These are phyloP conservation scores for Caenorhabditis sp. DNA, from an alignment of 2,888 invertebrate genomes.

Conservation along the genomic window DNA sequence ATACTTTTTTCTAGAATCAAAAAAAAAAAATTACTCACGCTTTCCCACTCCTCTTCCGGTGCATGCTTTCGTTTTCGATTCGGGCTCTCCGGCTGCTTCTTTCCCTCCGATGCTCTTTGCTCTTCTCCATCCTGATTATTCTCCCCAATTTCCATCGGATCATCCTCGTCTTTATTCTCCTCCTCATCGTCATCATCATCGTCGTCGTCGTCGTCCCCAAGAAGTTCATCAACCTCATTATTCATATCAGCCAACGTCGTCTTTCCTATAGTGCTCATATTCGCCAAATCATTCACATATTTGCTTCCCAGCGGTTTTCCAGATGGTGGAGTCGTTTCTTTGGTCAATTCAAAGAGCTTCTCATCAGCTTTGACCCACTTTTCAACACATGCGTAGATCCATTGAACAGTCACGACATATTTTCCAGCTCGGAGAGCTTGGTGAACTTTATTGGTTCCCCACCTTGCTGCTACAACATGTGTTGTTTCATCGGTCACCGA, in stretches of 20 bases:
- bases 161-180: constrained; percentile 22
- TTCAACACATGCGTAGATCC: constrained; percentile 63
- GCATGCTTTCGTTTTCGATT: constrained; percentile 32
- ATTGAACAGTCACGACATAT: constrained; percentile 58
- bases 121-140: not conserved
- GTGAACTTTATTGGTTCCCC: constrained; percentile 67
- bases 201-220: constrained; percentile 37
- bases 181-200: constrained; percentile 41
- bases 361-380: constrained; percentile 61
- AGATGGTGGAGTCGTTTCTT: constrained; percentile 34
- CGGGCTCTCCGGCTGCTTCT: constrained; percentile 8
- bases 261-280: constrained; percentile 48
- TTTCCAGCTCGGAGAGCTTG: constrained; percentile 51
- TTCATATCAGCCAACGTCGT: constrained; percentile 52
- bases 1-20: not conserved
- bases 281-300: constrained; percentile 39
- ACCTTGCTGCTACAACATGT: constrained; percentile 81
- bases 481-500: constrained; percentile 77
- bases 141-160: not conserved
- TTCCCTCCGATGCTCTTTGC: not conserved
- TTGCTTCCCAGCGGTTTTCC: constrained; percentile 34
- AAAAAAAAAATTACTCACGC: constrained; percentile 17
- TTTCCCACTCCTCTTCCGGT: constrained; percentile 36
- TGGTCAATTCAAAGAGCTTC: constrained; percentile 44
- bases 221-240: constrained; percentile 56